Evolutionary conservation across 23 tunicate genomes (phyloP), one percentile per base, ranked within the genome.

Genomic region (Ciona savignyi): DNA sequence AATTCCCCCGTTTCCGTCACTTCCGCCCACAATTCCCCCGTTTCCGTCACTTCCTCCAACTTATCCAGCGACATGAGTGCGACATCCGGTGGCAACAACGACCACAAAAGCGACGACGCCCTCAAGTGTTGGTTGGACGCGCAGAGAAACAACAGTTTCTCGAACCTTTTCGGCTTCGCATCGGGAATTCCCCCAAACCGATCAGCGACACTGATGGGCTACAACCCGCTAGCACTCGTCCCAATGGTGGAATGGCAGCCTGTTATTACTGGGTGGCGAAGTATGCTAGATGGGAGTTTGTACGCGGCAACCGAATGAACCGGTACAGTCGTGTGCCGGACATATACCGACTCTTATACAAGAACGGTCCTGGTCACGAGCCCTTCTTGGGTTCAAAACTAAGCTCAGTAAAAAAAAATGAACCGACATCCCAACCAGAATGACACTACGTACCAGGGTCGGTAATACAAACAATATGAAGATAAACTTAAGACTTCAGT

Each of bases 191-290:
- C 56, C 56, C 56, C 56, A 15, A 9, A 9, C 56, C 15, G 11
- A 6, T 9, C 56, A 6, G 15, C 56, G 56, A 6, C 56, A 42
- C 56, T 42, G 9, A 15, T 42, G 56, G 56, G 56, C 11, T 42
- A 42, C 22, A 63, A 63, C 24, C 67, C 26, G 15, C 6, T 63
- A 4, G 26, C 23, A 9, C 22, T 92, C 31, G 83, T 79, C 0
- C 98, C 98, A 1, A 27, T 92, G 31, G 79, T 92, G 1, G 81
- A 89, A 48, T 92, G 98, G 98, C 80, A 80, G 33, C 98, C 98
- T 70, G 93, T 92, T 51, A 77, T 92, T 25, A 85, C 90, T 0
- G 98, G 98, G 0, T 92, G 90, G 87, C 60, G 77, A 24, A 76
- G 49, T 60, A 29, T 92, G 60, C 29, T 80, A 9, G 80, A 85